Evolutionary conservation across 2,797 vertebrate species (phyloP).

Genomic region (Tangara arthus): DNA sequence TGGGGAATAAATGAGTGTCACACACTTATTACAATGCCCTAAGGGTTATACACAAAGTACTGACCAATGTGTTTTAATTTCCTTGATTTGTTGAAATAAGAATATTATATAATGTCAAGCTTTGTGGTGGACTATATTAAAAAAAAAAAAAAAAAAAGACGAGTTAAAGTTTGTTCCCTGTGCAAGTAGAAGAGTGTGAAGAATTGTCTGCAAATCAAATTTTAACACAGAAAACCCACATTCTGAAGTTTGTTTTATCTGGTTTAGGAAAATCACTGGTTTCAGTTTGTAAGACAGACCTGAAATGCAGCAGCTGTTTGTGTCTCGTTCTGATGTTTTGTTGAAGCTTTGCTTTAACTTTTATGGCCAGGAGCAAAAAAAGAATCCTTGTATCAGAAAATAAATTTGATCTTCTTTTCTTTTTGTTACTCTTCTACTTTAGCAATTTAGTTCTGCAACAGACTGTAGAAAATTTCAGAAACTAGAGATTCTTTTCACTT

Average conservation of each 20-base stretch:
- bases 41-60: background rate
- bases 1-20: background rate
- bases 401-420: constrained; percentile 48
- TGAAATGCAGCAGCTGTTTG: background rate
- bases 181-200: background rate
- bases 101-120: background rate
- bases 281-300: background rate
- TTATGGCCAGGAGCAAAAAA: constrained; percentile 13
- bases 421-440: constrained; percentile 26
- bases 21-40: background rate
- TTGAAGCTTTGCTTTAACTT: constrained; percentile 44
- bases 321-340: constrained; percentile 17
- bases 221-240: constrained; percentile 38
- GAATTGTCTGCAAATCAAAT: constrained; percentile 43
- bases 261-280: constrained; percentile 10
- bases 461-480: constrained; percentile 35
- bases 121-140: background rate
- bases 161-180: background rate
- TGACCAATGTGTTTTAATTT: background rate
- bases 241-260: constrained; percentile 37
- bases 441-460: background rate
- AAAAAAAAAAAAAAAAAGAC: background rate
- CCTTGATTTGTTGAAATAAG: background rate
- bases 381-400: constrained; percentile 35
- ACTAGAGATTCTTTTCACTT: constrained; percentile 11